These are phyloP conservation scores for Mesocentrotus franciscanus DNA, from an alignment of 53 echinoderm and acorn worm species.

Conservation along the genomic window DNA sequence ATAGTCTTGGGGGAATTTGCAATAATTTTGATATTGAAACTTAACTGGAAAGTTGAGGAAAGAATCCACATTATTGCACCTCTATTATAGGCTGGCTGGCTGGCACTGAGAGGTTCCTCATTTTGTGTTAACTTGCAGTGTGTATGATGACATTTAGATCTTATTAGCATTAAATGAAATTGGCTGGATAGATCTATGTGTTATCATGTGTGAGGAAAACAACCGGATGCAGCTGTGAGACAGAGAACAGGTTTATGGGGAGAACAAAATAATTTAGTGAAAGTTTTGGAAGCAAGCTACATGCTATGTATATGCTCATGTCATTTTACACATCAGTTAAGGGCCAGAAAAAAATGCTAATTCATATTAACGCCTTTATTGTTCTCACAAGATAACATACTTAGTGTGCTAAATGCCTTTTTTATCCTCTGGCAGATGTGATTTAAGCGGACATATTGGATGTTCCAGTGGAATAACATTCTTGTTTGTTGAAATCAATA, in stretches of 20 bases:
- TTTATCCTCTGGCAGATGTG: background rate
- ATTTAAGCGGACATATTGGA: background rate
- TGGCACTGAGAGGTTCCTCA: background rate
- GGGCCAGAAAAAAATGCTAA: background rate
- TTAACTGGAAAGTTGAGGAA: background rate
- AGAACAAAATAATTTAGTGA: too few relatives aligned
- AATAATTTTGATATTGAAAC: background rate
- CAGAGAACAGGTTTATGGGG: too few relatives aligned
- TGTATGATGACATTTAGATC: too few relatives aligned
- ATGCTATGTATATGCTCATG: too few relatives aligned
- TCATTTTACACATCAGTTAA: background rate
- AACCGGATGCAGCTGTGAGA: too few relatives aligned
- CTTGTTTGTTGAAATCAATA: conserved; percentile 33
- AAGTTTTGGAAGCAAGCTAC: too few relatives aligned
- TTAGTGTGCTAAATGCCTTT: background rate
- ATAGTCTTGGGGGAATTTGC: background rate
- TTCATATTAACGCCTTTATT: background rate
- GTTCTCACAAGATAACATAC: background rate
- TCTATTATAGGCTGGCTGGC: too few relatives aligned
- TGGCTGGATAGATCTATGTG: too few relatives aligned
- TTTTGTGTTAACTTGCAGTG: background rate
- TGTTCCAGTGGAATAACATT: background rate
- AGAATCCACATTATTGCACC: background rate
- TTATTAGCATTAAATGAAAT: too few relatives aligned
- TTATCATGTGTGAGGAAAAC: too few relatives aligned